phyloP scores from a whole-genome alignment of 2,888 invertebrate genomes.

The Acrobasis repandana region DNA sequence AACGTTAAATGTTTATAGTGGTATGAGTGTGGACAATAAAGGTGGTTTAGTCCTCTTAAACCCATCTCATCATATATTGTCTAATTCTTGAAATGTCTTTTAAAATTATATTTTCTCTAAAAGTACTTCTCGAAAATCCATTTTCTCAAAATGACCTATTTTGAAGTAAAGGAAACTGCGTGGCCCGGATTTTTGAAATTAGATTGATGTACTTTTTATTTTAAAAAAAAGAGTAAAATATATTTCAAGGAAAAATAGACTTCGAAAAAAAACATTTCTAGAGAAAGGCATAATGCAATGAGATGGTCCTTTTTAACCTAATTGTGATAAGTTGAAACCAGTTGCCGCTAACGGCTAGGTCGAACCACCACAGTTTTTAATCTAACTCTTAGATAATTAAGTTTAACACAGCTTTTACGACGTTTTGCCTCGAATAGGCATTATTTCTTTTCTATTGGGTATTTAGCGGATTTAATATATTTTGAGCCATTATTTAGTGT shows the following conservation, averaged over 20 bases:
- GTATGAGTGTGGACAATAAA: slow-evolving; percentile 77
- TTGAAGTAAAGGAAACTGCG: too few relatives aligned
- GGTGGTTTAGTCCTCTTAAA: slow-evolving; percentile 60
- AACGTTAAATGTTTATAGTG: slow-evolving; percentile 67
- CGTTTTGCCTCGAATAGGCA: slow-evolving; percentile 61
- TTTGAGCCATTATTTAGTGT: slow-evolving; percentile 75
- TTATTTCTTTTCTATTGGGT: slow-evolving; percentile 67
- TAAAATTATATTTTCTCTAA: too few relatives aligned
- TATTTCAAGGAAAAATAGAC: too few relatives aligned
- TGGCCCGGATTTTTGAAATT: too few relatives aligned
- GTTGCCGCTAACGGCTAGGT: slow-evolving; percentile 39
- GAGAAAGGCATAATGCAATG: too few relatives aligned
- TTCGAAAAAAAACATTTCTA: too few relatives aligned
- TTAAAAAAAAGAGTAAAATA: too few relatives aligned
- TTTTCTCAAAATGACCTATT: too few relatives aligned
- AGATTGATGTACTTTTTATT: too few relatives aligned
- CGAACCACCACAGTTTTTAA: slow-evolving; percentile 61
- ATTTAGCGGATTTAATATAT: slow-evolving; percentile 77
- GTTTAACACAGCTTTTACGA: slow-evolving; percentile 71
- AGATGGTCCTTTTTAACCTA: slow-evolving; percentile 40
- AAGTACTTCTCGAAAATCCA: too few relatives aligned
- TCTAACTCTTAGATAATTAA: slow-evolving; percentile 68
- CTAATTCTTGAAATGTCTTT: too few relatives aligned
- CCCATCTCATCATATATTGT: slow-evolving; percentile 13
- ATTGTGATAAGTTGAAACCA: slow-evolving; percentile 65